Evolutionary conservation across 2,113 vertebrate genomes (phyloP).

Genomic region (Noturus placidus): DNA sequence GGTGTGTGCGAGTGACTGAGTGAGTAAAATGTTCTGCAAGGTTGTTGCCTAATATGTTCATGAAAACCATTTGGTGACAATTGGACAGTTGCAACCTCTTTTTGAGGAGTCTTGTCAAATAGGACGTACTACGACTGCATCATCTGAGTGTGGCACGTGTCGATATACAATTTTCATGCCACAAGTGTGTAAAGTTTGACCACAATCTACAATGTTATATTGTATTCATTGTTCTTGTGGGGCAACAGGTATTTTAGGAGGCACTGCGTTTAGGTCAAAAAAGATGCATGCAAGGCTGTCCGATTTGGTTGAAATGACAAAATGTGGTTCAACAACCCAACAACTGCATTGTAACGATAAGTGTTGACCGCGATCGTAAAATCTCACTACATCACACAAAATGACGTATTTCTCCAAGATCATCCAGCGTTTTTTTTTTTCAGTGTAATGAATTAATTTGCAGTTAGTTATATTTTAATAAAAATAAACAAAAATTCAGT

Average conservation of each 20-base stretch:
- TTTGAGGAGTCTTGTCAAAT: not conserved
- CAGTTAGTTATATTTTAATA: not conserved
- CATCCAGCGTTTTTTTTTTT: not conserved
- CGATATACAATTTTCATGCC: not conserved
- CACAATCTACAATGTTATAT: not conserved
- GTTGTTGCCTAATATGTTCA: not conserved
- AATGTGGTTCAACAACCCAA: not conserved
- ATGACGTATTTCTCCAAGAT: not conserved
- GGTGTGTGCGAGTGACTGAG: constrained; percentile 11
- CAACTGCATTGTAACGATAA: too few species aligned
- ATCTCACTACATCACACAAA: not conserved
- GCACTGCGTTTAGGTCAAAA: not conserved
- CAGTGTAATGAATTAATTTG: not conserved
- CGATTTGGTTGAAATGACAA: not conserved
- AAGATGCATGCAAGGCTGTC: not conserved
- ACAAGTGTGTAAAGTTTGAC: not conserved
- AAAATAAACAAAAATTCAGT: too few species aligned
- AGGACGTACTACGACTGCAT: not conserved
- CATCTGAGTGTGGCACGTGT: not conserved
- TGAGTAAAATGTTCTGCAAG: not conserved
- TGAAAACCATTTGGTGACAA: not conserved
- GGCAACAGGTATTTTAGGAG: not conserved
- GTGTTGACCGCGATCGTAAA: not conserved
- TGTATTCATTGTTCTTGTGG: not conserved
- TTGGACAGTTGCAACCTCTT: not conserved